Evolutionary conservation across 1,140 invertebrate genomes (phyloP), one percentile per base, ranked within the genome.

Genomic region (Chlorops oryzae): DNA sequence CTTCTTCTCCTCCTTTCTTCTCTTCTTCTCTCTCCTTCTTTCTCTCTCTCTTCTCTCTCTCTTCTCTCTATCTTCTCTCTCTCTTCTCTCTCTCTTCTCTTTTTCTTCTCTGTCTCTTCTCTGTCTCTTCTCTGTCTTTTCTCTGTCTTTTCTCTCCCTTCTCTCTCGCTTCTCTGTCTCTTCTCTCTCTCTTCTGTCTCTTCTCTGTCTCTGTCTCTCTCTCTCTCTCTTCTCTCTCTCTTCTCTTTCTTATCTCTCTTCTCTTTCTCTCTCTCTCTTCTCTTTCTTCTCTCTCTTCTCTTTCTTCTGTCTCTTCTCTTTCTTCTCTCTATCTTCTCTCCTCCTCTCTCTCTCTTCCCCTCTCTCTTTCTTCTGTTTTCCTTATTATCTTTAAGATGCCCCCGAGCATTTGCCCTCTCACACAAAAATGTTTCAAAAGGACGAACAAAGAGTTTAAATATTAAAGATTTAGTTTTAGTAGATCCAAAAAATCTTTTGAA

Each of bases 81-180:
- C 56, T 21, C 32, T 39, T 44, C 28, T 24, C 44, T 54, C 41
- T 40, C 44, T 42, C 48, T 49, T 35, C 52, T 38, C 51, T 52
- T 57, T 20, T 49, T 54, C 50, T 51, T 51, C 50, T 41, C 46
- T 37, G 21, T 38, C 28, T 44, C 47, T 55, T 55, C 49, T 43
- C 55, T n/a, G n/a, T n/a, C n/a, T n/a, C n/a, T n/a, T n/a, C n/a
- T n/a, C n/a, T n/a, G n/a, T n/a, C n/a, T n/a, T n/a, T n/a, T n/a
- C n/a, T n/a, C n/a, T n/a, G n/a, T n/a, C n/a, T n/a, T n/a, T n/a
- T n/a, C n/a, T n/a, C n/a, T n/a, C n/a, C n/a, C n/a, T n/a, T n/a
- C n/a, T n/a, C n/a, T n/a, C n/a, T n/a, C n/a, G 65, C 74, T 68
- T 64, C 64, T 67, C 40, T 13, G 12, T 41, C 42, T 32, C 17